Evolutionary conservation across 2,113 vertebrate species (phyloP).

Genomic region (Mastomys coucha): DNA sequence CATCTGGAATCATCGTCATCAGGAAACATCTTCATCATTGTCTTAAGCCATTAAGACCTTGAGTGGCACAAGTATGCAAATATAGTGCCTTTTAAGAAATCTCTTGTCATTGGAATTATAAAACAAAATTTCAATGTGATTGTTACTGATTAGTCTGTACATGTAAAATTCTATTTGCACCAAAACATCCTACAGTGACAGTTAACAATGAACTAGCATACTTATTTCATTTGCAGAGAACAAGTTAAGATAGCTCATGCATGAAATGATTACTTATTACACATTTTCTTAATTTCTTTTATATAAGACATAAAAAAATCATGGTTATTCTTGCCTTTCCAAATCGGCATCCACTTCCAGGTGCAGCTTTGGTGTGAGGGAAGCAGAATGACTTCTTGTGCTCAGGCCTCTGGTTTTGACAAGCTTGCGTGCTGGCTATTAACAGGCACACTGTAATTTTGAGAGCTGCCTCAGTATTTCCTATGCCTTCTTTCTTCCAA

Average conservation of each 20-base stretch:
- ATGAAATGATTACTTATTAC: background rate
- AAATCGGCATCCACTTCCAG: background rate
- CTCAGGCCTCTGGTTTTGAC: background rate
- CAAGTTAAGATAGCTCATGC: background rate
- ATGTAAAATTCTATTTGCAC: background rate
- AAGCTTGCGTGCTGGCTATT: background rate
- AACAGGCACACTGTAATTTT: background rate
- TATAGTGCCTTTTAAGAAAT: background rate
- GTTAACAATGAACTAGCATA: background rate
- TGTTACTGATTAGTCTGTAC: background rate
- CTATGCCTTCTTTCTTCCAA: background rate
- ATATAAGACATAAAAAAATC: background rate
- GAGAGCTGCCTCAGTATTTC: background rate
- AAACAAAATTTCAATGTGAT: background rate
- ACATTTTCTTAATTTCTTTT: background rate
- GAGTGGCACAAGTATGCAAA: background rate
- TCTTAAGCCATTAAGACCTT: background rate
- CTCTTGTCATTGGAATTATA: background rate
- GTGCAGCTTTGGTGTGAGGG: background rate
- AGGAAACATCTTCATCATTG: background rate
- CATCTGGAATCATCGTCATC: too few species aligned
- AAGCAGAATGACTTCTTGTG: background rate
- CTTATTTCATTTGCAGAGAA: background rate
- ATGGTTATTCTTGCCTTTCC: background rate
- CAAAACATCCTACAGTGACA: background rate